Evolutionary conservation across 2,888 invertebrate species (phyloP).

Genomic region (Selenia dentaria): DNA sequence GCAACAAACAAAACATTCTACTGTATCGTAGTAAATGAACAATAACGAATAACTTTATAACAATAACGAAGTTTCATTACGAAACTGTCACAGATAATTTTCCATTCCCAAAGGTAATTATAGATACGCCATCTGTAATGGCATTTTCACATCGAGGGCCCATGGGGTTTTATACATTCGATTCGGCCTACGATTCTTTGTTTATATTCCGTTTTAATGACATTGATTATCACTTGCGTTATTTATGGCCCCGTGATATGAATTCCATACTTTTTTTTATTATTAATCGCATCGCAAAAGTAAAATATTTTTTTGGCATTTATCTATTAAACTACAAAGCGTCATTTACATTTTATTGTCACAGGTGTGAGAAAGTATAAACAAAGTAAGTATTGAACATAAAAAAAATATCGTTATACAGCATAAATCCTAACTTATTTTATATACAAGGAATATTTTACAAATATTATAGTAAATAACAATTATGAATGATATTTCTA

Average conservation of each 20-base stretch:
- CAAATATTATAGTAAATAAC: slow-evolving; percentile 60
- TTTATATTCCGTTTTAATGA: background rate
- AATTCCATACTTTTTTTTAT: no score
- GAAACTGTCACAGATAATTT: background rate
- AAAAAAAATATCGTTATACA: slow-evolving; percentile 40
- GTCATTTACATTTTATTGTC: slow-evolving; percentile 83
- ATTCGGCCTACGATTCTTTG: background rate
- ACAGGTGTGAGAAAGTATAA: slow-evolving; percentile 75
- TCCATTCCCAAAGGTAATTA: background rate
- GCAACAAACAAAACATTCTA: no score
- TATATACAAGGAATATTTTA: slow-evolving; percentile 63
- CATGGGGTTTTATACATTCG: slow-evolving; percentile 5
- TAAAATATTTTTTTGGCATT: slow-evolving; percentile 63
- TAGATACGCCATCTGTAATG: background rate
- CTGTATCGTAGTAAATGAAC: no score
- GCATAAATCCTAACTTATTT: slow-evolving; percentile 38
- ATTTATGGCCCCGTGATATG: slow-evolving; percentile 20
- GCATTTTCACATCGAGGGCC: background rate
- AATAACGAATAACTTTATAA: no score
- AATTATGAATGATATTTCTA: slow-evolving; percentile 56
- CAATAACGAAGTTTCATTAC: background rate
- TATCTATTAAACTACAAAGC: slow-evolving; percentile 73
- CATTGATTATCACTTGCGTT: slow-evolving; percentile 1
- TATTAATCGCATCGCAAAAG: slow-evolving; percentile 21
- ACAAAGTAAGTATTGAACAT: slow-evolving; percentile 46